Conservation (phyloP, 2,888 invertebrate genomes). For the Hanleya hanleyi region DNA sequence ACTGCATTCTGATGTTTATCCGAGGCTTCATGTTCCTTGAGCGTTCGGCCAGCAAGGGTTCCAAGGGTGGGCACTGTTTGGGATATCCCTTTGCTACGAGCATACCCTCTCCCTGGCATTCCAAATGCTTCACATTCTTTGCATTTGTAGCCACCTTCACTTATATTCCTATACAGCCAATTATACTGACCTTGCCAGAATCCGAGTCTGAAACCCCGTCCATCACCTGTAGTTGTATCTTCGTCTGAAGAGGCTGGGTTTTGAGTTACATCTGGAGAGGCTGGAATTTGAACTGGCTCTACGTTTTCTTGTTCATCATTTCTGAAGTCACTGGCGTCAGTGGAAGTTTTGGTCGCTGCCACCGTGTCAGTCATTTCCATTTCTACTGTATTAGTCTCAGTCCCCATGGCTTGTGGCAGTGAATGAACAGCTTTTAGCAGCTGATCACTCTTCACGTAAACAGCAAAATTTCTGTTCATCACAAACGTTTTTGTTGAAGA, state of each 20-base stretch:
- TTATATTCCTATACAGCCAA: neutral
- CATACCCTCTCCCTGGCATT: neutral
- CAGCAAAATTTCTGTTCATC: neutral
- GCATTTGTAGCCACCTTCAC: neutral
- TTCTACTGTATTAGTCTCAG: too few relatives aligned
- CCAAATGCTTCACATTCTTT: neutral
- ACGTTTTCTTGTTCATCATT: too few relatives aligned
- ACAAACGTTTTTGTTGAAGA: neutral
- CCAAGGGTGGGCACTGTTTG: neutral
- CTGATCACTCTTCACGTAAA: too few relatives aligned
- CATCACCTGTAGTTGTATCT: neutral
- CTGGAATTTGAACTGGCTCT: too few relatives aligned
- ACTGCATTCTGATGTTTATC: neutral
- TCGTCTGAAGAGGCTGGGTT: too few relatives aligned
- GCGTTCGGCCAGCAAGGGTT: neutral
- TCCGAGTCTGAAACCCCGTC: neutral
- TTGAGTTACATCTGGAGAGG: too few relatives aligned
- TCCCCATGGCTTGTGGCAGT: too few relatives aligned
- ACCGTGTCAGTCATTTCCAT: too few relatives aligned
- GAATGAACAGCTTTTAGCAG: too few relatives aligned
- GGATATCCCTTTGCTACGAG: neutral
- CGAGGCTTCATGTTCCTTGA: neutral
- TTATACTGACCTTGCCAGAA: neutral
- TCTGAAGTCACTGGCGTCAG: too few relatives aligned
- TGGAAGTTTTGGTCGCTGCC: too few relatives aligned